phyloP scores from a whole-genome alignment of 2,797 vertebrate species.

The Anomalospiza imberbis region DNA sequence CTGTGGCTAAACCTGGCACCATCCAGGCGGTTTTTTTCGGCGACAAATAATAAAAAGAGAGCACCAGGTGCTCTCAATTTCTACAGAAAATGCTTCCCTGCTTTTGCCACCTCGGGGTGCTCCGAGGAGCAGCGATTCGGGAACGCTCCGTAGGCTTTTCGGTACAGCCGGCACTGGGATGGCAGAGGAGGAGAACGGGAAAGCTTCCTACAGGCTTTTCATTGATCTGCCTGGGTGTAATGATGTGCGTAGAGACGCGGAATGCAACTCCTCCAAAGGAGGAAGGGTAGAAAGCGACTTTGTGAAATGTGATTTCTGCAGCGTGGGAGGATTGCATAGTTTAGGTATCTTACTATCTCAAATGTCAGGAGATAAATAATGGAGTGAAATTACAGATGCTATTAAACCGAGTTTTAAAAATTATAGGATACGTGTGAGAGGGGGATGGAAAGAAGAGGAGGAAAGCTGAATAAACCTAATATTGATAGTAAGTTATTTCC shows the following conservation, averaged over 20 bases:
- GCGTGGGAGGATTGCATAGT: not conserved
- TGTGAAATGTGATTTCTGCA: not conserved
- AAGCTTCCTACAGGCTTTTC: not conserved
- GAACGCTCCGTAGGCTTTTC: not conserved
- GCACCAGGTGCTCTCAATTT: not conserved
- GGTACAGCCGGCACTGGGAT: not conserved
- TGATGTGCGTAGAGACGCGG: not conserved
- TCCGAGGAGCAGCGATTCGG: not conserved
- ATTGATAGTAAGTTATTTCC: not conserved
- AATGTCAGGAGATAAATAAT: conserved; percentile 11
- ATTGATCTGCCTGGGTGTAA: not conserved
- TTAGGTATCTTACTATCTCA: not conserved
- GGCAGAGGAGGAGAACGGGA: not conserved
- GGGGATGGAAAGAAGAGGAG: not conserved
- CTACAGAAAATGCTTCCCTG: not conserved
- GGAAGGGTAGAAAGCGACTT: not conserved
- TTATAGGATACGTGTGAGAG: not conserved
- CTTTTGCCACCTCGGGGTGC: not conserved
- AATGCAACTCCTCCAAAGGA: not conserved
- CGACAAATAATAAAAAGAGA: not conserved
- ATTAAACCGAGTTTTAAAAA: not conserved
- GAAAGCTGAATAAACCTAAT: not conserved
- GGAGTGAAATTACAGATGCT: not conserved
- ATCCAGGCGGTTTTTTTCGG: not conserved
- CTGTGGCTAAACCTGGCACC: not conserved